A percentile compares a stretch with the other conserved stretches of the same genome.
These are phyloP conservation scores for human DNA, from an alignment of 2,113 vertebrate genomes.

Conservation along the genomic window DNA sequence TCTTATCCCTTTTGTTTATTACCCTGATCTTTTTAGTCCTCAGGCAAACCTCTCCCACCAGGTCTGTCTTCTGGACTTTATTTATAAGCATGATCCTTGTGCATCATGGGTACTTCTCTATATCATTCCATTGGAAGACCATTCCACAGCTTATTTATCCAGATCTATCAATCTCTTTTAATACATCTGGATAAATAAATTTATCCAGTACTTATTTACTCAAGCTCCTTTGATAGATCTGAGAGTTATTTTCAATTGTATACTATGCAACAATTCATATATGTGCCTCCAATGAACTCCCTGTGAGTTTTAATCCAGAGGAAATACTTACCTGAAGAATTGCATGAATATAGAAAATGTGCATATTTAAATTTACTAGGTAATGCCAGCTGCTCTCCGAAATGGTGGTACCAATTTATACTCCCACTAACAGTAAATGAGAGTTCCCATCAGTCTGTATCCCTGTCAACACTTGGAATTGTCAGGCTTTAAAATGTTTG, in stretches of 20 bases:
- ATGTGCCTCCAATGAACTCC: constrained; percentile 5
- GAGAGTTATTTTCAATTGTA: neutral
- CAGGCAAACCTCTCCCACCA: neutral
- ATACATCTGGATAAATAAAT: too few relatives aligned
- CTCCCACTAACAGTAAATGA: neutral
- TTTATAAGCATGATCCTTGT: neutral
- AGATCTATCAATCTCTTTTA: neutral
- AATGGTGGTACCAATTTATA: neutral
- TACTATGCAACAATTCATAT: neutral
- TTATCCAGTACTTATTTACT: neutral
- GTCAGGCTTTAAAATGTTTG: neutral
- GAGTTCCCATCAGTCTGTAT: neutral
- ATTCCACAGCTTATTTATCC: neutral
- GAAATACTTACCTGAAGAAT: neutral
- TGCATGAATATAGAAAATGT: neutral
- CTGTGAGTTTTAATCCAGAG: neutral
- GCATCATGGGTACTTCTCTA: neutral
- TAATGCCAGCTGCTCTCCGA: neutral
- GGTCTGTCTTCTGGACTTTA: neutral
- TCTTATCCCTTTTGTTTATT: neutral
- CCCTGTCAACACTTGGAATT: neutral
- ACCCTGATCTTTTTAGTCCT: neutral
- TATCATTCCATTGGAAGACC: neutral
- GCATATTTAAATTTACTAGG: neutral
- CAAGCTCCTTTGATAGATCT: neutral